phyloP scores from a whole-genome alignment of 2,113 vertebrate genomes.

The Gadus chalcogrammus region DNA sequence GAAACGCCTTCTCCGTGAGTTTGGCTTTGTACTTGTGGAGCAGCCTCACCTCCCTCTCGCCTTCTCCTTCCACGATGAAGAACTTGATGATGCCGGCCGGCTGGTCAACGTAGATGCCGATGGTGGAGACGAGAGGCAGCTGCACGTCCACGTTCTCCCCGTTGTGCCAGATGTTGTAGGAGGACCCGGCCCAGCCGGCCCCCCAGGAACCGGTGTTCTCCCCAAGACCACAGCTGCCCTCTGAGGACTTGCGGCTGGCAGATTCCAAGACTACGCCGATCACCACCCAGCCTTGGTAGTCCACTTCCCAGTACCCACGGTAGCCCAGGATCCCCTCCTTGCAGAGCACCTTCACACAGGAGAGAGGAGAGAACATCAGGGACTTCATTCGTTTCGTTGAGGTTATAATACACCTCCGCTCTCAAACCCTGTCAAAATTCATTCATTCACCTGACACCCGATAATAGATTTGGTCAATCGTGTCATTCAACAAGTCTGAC shows the following conservation, averaged over 20 bases:
- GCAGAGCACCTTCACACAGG: constrained; percentile 63
- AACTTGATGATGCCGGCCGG: constrained; percentile 72
- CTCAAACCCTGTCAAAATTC: no score
- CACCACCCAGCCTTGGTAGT: constrained; percentile 74
- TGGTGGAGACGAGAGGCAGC: constrained; percentile 22
- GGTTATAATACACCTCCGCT: no score
- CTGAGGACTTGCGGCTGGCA: constrained; percentile 53
- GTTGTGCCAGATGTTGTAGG: constrained; percentile 74
- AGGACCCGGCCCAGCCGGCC: constrained; percentile 68
- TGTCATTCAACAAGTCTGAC: no score
- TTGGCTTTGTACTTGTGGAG: constrained; percentile 62
- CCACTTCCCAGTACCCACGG: constrained; percentile 76
- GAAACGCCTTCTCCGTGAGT: constrained; percentile 59
- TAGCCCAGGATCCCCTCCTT: constrained; percentile 64
- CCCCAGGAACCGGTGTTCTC: constrained; percentile 74
- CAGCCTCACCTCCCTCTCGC: constrained; percentile 56
- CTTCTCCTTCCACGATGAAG: constrained; percentile 56
- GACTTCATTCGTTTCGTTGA: no score
- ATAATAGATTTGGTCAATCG: no score
- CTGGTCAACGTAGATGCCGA: constrained; percentile 73
- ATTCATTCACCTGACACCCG: no score
- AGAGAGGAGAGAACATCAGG: neutral
- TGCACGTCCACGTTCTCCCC: constrained; percentile 56
- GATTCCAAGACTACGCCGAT: constrained; percentile 58
- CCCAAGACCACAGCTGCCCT: constrained; percentile 66